Evolutionary conservation across 1,140 invertebrate genomes (phyloP), one percentile per base, ranked within the genome.

Genomic region (Danaus plexippus): DNA sequence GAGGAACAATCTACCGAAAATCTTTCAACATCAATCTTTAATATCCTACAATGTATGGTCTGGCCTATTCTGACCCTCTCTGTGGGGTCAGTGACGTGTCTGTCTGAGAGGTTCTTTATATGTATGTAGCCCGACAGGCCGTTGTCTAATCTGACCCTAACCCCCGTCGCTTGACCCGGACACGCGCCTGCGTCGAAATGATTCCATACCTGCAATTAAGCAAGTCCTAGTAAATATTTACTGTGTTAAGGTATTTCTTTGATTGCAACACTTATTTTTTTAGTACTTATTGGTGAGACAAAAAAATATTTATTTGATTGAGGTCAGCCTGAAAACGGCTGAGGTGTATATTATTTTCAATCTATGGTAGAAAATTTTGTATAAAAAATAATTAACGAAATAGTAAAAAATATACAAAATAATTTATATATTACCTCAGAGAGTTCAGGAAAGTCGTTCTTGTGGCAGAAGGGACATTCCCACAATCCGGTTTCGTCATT

Each of bases 401-500:
- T 2, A 22, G 18, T 2, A 22, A 22, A 6, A 32, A 8, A 32
- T 32, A 32, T 32, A 7, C 7, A 32, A 6, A 32, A 32, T 6
- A 32, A 2, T 4, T 32, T 32, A 32, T 32, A 32, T 32, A 32
- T 78, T 67, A 87, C 95, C 86, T 99, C 97, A 43, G 95, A 96
- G 1, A 99, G 88, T 77, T 99, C 97, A 0, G 95, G 94, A 71
- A 99, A 98, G 78, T 98, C 95, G 81, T 96, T 97, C 73, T 97
- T 97, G 60, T 95, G 87, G 89, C 98, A 99, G 79, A 98, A 98
- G 0, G 97, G 97, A 89, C 98, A 99, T 75, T 97, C 95, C 97
- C 97, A 99, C 7, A 97, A 88, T 5, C 95, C 95, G 41, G 95
- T 97, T 71, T 98, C 96, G 57, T 97, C 96, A 71, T 97, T 96